Evolutionary conservation across 1,140 invertebrate species (phyloP).

Genomic region (Atta colombica): DNA sequence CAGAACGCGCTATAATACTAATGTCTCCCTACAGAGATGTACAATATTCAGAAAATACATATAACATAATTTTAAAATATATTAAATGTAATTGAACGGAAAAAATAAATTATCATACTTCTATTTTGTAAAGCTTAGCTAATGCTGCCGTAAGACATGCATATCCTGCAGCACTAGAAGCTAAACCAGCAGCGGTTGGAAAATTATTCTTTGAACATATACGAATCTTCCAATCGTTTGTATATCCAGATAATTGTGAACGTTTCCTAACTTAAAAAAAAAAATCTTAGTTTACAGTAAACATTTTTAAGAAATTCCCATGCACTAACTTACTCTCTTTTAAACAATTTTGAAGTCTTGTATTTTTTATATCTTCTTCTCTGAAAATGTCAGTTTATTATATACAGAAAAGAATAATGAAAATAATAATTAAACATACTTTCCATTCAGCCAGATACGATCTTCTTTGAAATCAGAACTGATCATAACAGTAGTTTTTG

Average conservation of each 20-base stretch:
- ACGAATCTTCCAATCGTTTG: slow-evolving; percentile 91
- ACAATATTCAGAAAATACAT: background rate
- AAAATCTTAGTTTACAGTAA: slow-evolving; percentile 36
- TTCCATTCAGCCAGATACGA: slow-evolving; percentile 96
- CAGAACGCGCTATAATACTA: slow-evolving; percentile 93
- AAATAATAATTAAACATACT: slow-evolving; percentile 81
- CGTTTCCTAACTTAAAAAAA: slow-evolving; percentile 84
- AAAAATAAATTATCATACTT: slow-evolving; percentile 79
- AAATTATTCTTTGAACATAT: slow-evolving; percentile 99
- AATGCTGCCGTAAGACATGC: slow-evolving; percentile 94
- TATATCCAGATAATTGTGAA: slow-evolving; percentile 80
- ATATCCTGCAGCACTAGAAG: slow-evolving; percentile 99
- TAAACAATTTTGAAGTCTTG: slow-evolving; percentile 93
- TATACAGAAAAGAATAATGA: slow-evolving; percentile 30
- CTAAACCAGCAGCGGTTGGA: slow-evolving; percentile 98
- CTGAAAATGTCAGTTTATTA: slow-evolving; percentile 81
- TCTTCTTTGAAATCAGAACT: slow-evolving; percentile 91
- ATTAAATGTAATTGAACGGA: slow-evolving; percentile 18
- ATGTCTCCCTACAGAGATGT: slow-evolving; percentile 89
- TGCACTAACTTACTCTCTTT: slow-evolving; percentile 89
- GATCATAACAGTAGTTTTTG: slow-evolving; percentile 95
- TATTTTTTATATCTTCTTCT: slow-evolving; percentile 91
- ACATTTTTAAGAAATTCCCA: background rate
- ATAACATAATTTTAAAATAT: slow-evolving; percentile 29
- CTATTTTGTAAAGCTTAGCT: slow-evolving; percentile 91